Evolutionary conservation across 2,113 vertebrate species (phyloP).

Genomic region (Talpa occidentalis): DNA sequence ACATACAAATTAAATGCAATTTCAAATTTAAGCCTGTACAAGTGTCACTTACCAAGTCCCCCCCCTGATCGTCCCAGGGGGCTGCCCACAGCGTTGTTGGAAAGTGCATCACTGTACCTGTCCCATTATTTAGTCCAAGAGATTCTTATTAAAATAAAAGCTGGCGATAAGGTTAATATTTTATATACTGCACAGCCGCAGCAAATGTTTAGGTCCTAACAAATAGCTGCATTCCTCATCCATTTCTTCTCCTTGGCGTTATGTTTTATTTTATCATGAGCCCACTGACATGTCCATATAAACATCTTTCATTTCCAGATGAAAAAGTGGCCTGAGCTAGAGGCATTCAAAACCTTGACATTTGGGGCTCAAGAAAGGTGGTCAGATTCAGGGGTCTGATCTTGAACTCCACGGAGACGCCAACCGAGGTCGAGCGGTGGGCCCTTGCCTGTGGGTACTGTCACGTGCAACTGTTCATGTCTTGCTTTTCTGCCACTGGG

Average conservation of each 20-base stretch:
- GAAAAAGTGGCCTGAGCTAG: neutral
- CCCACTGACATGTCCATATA: neutral
- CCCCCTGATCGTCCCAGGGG: constrained; percentile 80
- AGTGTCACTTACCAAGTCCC: constrained; percentile 84
- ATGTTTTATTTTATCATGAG: constrained; percentile 33
- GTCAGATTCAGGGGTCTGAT: neutral
- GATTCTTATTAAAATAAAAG: constrained; percentile 82
- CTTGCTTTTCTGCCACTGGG: neutral
- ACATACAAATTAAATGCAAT: constrained; percentile 88
- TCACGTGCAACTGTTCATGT: neutral
- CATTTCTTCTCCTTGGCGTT: constrained; percentile 7
- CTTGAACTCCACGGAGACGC: too few relatives aligned
- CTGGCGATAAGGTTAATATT: constrained; percentile 76
- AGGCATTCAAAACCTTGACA: neutral
- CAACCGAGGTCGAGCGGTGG: fast-evolving
- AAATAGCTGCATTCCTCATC: constrained; percentile 21
- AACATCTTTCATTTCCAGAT: neutral
- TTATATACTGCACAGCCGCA: constrained; percentile 52
- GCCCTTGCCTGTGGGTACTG: fast-evolving
- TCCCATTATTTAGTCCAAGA: constrained; percentile 79
- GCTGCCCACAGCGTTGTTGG: constrained; percentile 84
- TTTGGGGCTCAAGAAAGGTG: neutral
- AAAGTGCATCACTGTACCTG: constrained; percentile 73
- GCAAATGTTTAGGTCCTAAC: neutral
- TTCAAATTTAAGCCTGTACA: constrained; percentile 86